Percentiles rank a stretch among this genome's conserved stretches.
phyloP scores from a whole-genome alignment of 2,797 vertebrate species.

The Perodicticus potto region DNA sequence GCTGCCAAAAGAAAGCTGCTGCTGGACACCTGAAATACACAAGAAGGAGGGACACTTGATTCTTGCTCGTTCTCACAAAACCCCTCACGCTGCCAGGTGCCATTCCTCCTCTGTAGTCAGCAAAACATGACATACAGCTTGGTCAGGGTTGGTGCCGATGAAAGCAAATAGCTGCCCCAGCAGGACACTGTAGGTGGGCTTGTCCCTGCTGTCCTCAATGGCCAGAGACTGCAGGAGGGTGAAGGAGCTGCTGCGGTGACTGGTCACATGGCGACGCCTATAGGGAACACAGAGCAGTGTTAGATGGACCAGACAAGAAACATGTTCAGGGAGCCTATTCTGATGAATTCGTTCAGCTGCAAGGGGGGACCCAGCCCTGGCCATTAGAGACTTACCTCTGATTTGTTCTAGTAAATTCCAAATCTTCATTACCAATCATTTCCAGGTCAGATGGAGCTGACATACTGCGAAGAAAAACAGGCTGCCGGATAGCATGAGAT shows the following conservation, averaged over 20 bases:
- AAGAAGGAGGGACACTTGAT: neutral
- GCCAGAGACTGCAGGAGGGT: slow-evolving; percentile 96
- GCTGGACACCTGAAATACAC: slow-evolving; percentile 94
- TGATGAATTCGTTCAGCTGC: neutral
- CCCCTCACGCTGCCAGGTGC: no score
- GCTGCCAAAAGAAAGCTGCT: slow-evolving; percentile 98
- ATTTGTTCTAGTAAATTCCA: slow-evolving; percentile 95
- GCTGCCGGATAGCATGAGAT: slow-evolving; percentile 95
- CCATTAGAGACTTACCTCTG: slow-evolving; percentile 89
- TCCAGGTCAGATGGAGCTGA: slow-evolving; percentile 98
- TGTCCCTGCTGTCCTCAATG: slow-evolving; percentile 96
- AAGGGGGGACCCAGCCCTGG: neutral
- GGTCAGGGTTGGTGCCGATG: slow-evolving; percentile 98
- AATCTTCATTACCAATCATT: slow-evolving; percentile 98
- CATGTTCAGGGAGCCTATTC: neutral
- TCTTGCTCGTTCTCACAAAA: neutral
- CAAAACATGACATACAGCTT: slow-evolving; percentile 90
- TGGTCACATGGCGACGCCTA: slow-evolving; percentile 95
- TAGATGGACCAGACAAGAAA: neutral
- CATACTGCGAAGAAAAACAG: slow-evolving; percentile 98
- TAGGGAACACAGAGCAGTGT: accelerated
- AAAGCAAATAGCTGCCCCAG: slow-evolving; percentile 99
- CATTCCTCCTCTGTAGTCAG: accelerated
- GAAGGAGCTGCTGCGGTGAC: slow-evolving; percentile 98
- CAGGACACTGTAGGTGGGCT: slow-evolving; percentile 97